A percentile compares a stretch with the other conserved stretches of the same genome.
Evolutionary conservation across 2,888 invertebrate species (phyloP).

Genomic region (Rhagonycha fulva): DNA sequence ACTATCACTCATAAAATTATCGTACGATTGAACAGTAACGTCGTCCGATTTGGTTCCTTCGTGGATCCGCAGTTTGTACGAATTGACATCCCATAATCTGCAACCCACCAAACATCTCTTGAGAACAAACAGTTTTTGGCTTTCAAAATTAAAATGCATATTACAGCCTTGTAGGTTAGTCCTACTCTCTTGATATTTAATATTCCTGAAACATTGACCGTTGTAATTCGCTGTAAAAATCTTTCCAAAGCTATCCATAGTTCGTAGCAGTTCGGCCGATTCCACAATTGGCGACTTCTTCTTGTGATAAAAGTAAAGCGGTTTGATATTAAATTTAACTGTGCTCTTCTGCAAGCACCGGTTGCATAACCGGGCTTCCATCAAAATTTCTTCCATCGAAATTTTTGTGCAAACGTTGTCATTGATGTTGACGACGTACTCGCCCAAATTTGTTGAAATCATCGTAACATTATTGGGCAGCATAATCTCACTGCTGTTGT

Average conservation of each 20-base stretch:
- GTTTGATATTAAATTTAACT: conserved; percentile 9
- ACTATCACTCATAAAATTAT: neutral
- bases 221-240: conserved; percentile 17
- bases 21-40: neutral
- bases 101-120: conserved; percentile 15
- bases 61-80: neutral
- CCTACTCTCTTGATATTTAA: neutral
- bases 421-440: conserved; percentile 1
- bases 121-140: conserved; percentile 20
- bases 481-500: conserved; percentile 6
- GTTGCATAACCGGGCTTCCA: conserved; percentile 11
- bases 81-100: conserved; percentile 18
- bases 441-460: conserved; percentile 2
- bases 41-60: neutral
- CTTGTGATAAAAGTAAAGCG: conserved; percentile 4
- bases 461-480: conserved; percentile 14
- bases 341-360: conserved; percentile 5
- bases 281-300: neutral
- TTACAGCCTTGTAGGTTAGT: conserved; percentile 1
- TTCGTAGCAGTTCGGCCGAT: conserved; percentile 1
- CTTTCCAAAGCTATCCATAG: conserved; percentile 15
- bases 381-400: conserved; percentile 4
- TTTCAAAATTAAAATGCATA: conserved; percentile 7
- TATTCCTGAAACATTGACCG: conserved; percentile 13
- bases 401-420: conserved; percentile 1